phyloP scores from a whole-genome alignment of 2,797 vertebrate genomes.

The Phrynocephalus forsythii region DNA sequence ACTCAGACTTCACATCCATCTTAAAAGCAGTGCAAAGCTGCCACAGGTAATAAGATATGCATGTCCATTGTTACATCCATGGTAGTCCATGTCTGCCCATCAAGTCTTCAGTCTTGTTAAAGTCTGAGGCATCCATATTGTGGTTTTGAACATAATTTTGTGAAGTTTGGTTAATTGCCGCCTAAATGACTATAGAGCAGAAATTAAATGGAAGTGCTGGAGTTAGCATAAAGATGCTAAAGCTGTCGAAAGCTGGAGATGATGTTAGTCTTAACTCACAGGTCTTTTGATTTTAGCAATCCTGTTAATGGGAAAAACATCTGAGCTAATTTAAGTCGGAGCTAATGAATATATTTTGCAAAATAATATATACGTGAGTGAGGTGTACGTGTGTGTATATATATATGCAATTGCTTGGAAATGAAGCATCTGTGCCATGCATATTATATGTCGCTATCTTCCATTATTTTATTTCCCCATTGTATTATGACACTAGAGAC shows the following conservation, averaged over 20 bases:
- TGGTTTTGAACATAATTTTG: constrained; percentile 14
- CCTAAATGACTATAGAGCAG: not conserved
- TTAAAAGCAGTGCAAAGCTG: not conserved
- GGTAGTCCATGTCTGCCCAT: too few species aligned
- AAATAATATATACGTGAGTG: constrained; percentile 52
- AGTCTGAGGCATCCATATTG: not conserved
- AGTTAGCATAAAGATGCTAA: constrained; percentile 30
- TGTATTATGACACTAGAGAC: constrained; percentile 54
- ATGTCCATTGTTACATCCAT: too few species aligned
- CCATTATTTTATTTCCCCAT: constrained; percentile 62
- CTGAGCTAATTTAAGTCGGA: constrained; percentile 54
- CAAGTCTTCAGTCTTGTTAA: constrained; percentile 21
- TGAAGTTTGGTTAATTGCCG: not conserved
- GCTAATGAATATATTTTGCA: constrained; percentile 65
- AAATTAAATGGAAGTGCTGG: constrained; percentile 19
- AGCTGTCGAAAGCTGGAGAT: constrained; percentile 31
- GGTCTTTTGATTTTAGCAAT: constrained; percentile 44
- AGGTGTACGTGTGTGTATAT: not conserved
- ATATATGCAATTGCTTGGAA: constrained; percentile 62
- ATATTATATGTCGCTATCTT: constrained; percentile 59
- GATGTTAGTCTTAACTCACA: constrained; percentile 46
- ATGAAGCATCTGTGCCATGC: constrained; percentile 72
- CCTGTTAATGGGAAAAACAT: constrained; percentile 49
- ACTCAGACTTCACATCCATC: not conserved
- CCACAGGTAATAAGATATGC: too few species aligned